Conservation (phyloP, 53 echinoderm and acorn worm genomes). For the Temnopleurus reevesii region DNA sequence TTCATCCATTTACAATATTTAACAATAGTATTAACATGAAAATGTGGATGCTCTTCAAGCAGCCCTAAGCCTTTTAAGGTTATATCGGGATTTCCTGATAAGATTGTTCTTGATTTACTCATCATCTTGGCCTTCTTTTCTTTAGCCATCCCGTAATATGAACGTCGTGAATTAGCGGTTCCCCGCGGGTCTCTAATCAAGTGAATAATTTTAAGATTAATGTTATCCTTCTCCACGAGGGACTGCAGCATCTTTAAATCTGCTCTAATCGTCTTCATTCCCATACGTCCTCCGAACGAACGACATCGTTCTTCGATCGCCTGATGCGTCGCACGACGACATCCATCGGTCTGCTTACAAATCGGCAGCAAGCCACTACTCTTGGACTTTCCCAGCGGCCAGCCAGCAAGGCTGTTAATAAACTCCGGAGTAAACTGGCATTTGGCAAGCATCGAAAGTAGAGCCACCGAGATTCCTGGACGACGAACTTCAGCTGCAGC, state of each 20-base stretch:
- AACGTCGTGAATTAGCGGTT: constrained; percentile 78
- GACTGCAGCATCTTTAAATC: constrained; percentile 62
- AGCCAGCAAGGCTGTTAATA: constrained; percentile 55
- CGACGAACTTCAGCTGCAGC: constrained; percentile 38
- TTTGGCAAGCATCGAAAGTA: constrained; percentile 67
- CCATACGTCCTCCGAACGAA: constrained; percentile 44
- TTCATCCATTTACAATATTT: constrained; percentile 45
- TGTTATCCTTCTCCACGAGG: constrained; percentile 60
- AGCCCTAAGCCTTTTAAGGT: constrained; percentile 44
- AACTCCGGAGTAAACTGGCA: constrained; percentile 71
- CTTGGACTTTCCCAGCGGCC: constrained; percentile 75
- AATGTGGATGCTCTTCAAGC: background rate
- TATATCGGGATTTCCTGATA: background rate
- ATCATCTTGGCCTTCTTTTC: background rate
- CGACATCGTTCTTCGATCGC: constrained; percentile 47
- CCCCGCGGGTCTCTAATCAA: constrained; percentile 79
- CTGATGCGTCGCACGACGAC: constrained; percentile 33
- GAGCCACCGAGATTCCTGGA: constrained; percentile 25
- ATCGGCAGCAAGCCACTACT: constrained; percentile 63
- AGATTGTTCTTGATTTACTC: background rate
- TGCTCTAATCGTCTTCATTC: constrained; percentile 77
- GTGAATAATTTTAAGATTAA: constrained; percentile 79
- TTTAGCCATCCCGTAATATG: background rate
- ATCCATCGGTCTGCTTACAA: constrained; percentile 58
- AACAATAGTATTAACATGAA: constrained; percentile 44